phyloP scores from a whole-genome alignment of 37 sponge, comb jelly and placozoan genomes.

The Mnemiopsis leidyi region DNA sequence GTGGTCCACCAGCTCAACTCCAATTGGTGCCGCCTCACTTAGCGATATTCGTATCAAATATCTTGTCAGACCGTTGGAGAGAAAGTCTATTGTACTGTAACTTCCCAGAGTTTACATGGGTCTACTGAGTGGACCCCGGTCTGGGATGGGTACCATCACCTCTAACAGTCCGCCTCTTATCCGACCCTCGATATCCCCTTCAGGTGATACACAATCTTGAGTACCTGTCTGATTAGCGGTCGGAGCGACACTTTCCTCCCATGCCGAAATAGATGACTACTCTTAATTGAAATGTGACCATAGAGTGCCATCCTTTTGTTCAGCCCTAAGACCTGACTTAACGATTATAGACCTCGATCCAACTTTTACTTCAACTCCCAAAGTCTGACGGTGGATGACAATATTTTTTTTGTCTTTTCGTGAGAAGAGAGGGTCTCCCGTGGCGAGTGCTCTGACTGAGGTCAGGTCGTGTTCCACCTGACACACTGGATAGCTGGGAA shows the following conservation, averaged over 20 bases:
- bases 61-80: neutral
- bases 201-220: neutral
- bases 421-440: neutral
- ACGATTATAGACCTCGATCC: neutral
- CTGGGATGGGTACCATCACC: neutral
- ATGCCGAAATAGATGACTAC: neutral
- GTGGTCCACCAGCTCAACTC: neutral
- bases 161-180: no score
- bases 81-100: neutral
- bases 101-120: neutral
- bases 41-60: neutral
- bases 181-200: no score
- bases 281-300: neutral
- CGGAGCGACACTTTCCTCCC: no score
- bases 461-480: neutral
- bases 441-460: neutral
- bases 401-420: neutral
- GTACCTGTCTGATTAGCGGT: neutral
- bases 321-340: neutral
- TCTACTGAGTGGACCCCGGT: neutral
- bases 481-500: neutral
- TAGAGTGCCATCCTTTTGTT: neutral
- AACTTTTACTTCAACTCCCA: neutral
- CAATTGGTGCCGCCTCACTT: neutral
- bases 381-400: neutral